phyloP scores from a whole-genome alignment of 1,140 invertebrate genomes.

The Coelopa frigida region DNA sequence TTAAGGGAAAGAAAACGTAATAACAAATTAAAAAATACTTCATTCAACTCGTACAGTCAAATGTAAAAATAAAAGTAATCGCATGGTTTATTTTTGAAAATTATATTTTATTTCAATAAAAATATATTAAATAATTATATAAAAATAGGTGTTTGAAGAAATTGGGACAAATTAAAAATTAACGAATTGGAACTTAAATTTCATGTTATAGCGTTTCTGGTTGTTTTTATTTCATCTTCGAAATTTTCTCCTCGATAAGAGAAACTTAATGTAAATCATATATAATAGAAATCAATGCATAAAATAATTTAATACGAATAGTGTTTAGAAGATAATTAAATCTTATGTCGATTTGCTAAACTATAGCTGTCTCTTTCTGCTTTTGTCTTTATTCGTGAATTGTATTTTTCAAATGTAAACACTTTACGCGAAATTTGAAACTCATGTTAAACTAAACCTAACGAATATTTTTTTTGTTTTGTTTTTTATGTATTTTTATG shows the following conservation, averaged over 20 bases:
- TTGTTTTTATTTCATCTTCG: too few species aligned
- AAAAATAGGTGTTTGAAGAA: constrained; percentile 17
- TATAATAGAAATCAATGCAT: constrained; percentile 11
- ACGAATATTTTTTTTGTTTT: too few species aligned
- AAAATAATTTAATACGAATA: not conserved
- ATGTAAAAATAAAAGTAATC: too few species aligned
- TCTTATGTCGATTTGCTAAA: not conserved
- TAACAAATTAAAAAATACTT: not conserved
- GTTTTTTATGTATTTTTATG: too few species aligned
- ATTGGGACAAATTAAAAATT: constrained; percentile 24
- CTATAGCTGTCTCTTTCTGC: constrained; percentile 11
- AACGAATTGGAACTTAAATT: constrained; percentile 41
- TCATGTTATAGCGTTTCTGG: constrained; percentile 21
- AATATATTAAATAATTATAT: too few species aligned
- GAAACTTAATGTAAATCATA: constrained; percentile 31
- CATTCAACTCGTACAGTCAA: too few species aligned
- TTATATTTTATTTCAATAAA: too few species aligned
- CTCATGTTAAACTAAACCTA: too few species aligned
- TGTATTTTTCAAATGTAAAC: too few species aligned
- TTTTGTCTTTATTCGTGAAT: constrained; percentile 15
- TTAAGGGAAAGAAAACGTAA: not conserved
- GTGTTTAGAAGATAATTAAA: constrained; percentile 1
- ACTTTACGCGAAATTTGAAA: too few species aligned
- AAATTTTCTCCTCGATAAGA: constrained; percentile 15
- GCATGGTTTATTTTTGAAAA: too few species aligned